A percentile compares a stretch with the other conserved stretches of the same genome.
phyloP scores from a whole-genome alignment of 1,140 invertebrate species.

The Branchinecta lindahli region DNA sequence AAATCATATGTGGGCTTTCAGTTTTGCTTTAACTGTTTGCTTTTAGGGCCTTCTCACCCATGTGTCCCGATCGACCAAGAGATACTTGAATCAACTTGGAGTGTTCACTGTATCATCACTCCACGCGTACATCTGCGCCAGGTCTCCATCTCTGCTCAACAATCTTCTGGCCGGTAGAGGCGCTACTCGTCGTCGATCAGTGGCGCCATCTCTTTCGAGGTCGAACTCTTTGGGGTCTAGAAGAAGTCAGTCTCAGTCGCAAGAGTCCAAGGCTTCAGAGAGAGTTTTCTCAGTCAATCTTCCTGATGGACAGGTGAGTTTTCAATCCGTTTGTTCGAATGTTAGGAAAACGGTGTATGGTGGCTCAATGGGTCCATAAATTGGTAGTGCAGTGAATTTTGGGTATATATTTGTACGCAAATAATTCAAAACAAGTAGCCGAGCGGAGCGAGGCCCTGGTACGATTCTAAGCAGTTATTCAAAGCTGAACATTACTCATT shows the following conservation, averaged over 20 bases:
- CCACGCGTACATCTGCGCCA: conserved; percentile 90
- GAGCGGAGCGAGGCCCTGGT: no score
- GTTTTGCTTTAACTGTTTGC: conserved; percentile 27
- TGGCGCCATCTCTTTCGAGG: conserved; percentile 44
- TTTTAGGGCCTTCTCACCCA: conserved; percentile 79
- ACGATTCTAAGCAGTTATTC: no score
- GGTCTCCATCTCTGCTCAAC: conserved; percentile 78
- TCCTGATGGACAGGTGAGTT: conserved; percentile 59
- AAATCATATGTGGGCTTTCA: no score
- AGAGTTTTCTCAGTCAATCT: conserved; percentile 73
- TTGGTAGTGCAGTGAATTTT: no score
- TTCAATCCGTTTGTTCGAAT: background rate
- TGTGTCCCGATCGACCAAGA: conserved; percentile 86
- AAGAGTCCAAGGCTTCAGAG: conserved; percentile 59
- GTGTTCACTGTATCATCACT: conserved; percentile 96
- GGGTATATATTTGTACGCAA: no score
- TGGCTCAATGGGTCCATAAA: background rate
- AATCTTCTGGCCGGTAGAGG: conserved; percentile 77
- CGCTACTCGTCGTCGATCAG: conserved; percentile 62
- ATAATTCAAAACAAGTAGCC: no score
- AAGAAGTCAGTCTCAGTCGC: conserved; percentile 41
- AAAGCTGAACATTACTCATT: no score
- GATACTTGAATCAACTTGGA: conserved; percentile 80
- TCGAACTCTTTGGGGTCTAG: conserved; percentile 55
- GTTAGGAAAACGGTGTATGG: no score